Percentiles rank a stretch among this genome's conserved stretches.
phyloP scores from a whole-genome alignment of 2,888 invertebrate species.

The Isoperla grammatica region DNA sequence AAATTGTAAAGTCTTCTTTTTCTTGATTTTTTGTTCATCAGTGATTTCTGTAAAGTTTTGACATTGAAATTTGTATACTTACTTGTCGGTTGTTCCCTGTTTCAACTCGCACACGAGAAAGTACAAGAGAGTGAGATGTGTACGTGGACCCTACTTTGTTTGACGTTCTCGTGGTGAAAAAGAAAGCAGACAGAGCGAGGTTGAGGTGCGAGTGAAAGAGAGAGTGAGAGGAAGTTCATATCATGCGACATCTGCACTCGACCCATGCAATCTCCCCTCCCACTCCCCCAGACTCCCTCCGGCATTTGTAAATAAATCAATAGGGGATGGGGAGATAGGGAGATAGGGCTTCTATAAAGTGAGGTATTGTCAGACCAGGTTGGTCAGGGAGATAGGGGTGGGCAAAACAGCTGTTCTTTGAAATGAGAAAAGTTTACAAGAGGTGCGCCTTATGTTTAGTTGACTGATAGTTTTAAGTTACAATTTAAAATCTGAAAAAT shows the following conservation, averaged over 20 bases:
- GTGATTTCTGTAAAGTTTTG: no score
- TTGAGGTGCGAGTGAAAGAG: neutral
- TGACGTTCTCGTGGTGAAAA: neutral
- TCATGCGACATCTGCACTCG: conserved; percentile 14
- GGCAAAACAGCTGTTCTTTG: neutral
- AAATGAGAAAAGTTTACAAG: no score
- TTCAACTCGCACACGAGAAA: no score
- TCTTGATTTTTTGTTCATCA: no score
- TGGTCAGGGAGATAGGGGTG: conserved; percentile 9
- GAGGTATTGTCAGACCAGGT: conserved; percentile 11
- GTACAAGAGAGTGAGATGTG: no score
- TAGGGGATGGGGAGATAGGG: conserved; percentile 19
- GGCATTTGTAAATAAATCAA: conserved; percentile 26
- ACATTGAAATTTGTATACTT: no score
- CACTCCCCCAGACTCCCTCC: conserved; percentile 15
- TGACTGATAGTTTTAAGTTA: no score
- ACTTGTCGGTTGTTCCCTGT: no score
- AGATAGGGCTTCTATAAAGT: conserved; percentile 21
- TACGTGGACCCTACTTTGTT: no score
- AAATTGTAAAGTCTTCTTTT: no score
- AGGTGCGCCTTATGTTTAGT: no score
- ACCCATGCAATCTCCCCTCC: neutral
- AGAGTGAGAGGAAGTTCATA: neutral
- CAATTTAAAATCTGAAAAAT: no score
- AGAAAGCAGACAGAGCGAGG: neutral